phyloP scores from a whole-genome alignment of 2,888 invertebrate species.

The Idaea straminata region DNA sequence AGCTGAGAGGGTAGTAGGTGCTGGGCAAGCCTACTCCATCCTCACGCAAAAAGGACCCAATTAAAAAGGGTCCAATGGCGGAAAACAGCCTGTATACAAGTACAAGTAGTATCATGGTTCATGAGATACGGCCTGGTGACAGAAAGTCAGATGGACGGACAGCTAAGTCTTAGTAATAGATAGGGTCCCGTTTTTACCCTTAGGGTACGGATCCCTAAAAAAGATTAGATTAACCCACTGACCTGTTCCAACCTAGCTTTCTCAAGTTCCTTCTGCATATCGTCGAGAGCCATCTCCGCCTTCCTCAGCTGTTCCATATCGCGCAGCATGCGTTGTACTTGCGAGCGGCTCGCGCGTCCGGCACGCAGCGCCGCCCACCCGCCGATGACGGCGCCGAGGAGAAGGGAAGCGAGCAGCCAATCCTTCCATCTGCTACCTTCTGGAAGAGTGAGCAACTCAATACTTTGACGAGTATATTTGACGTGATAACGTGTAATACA shows the following conservation, averaged over 20 bases:
- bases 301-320: slow-evolving; percentile 96
- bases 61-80: no score
- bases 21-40: no score
- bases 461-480: background rate
- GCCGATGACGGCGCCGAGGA: slow-evolving; percentile 91
- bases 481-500: no score
- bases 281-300: slow-evolving; percentile 92
- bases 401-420: slow-evolving; percentile 89
- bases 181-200: no score
- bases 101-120: no score
- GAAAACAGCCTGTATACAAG: no score
- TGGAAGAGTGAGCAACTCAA: slow-evolving; percentile 39
- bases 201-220: background rate
- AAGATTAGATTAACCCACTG: slow-evolving; percentile 7
- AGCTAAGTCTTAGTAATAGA: no score
- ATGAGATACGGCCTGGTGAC: no score
- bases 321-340: slow-evolving; percentile 94
- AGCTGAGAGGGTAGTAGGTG: no score
- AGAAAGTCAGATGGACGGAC: no score
- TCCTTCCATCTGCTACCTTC: slow-evolving; percentile 94
- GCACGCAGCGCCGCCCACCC: slow-evolving; percentile 96
- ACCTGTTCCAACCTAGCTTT: slow-evolving; percentile 88
- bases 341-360: slow-evolving; percentile 91
- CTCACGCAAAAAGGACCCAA: no score
- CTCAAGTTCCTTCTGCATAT: slow-evolving; percentile 91